A percentile compares a stretch with the other conserved stretches of the same genome.
Evolutionary conservation across 2,888 invertebrate species (phyloP).

Genomic region (Eristalis arbustorum): DNA sequence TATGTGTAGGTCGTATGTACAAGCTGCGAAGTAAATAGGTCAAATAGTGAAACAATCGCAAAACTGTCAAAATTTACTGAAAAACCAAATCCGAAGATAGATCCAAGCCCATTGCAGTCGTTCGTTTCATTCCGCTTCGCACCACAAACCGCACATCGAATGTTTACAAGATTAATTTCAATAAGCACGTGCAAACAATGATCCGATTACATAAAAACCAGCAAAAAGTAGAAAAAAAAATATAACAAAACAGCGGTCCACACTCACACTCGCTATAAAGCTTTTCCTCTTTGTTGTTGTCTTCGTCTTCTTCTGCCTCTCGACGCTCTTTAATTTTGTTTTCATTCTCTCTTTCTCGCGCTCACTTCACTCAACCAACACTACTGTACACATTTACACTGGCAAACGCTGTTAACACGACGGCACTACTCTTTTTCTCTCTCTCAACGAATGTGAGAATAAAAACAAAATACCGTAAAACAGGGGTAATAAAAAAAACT

Average conservation of each 20-base stretch:
- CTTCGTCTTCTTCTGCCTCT: conserved; percentile 29
- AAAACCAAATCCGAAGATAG: neutral
- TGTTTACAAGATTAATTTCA: conserved; percentile 34
- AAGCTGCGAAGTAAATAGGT: conserved; percentile 56
- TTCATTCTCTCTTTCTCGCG: conserved; percentile 56
- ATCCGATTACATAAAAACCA: conserved; percentile 54
- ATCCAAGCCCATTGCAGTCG: neutral
- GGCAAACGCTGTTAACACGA: no score
- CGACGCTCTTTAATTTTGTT: conserved; percentile 47
- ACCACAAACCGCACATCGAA: neutral
- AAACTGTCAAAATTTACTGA: neutral
- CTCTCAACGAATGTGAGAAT: conserved; percentile 56
- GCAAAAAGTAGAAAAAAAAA: conserved; percentile 9
- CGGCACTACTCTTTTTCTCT: neutral
- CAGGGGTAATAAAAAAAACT: conserved; percentile 23
- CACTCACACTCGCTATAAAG: conserved; percentile 51
- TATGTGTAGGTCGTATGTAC: neutral
- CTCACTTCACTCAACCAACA: neutral
- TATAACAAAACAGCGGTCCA: conserved; percentile 9
- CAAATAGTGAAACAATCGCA: conserved; percentile 24
- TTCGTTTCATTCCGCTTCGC: neutral
- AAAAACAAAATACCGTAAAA: conserved; percentile 63
- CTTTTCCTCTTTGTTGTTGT: conserved; percentile 58
- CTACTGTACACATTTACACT: conserved; percentile 4
- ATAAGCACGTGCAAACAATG: conserved; percentile 60